phyloP scores from a whole-genome alignment of 2,888 invertebrate species.

The Tenthredo amoena region DNA sequence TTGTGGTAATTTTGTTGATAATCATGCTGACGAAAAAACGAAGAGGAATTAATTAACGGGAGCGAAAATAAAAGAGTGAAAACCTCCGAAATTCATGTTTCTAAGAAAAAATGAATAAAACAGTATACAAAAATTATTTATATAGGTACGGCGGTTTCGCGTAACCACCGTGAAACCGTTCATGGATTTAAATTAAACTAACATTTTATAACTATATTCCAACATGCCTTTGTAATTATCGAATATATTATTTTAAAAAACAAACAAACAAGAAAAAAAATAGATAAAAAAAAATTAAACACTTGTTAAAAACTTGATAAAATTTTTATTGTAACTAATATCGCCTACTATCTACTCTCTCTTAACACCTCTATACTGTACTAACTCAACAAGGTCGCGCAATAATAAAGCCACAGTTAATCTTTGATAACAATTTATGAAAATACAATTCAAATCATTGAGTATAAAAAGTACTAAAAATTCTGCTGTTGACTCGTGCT shows the following conservation, averaged over 20 bases:
- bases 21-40: background rate
- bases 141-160: background rate
- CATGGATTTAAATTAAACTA: conserved; percentile 7
- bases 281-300: background rate
- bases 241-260: conserved; percentile 12
- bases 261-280: background rate
- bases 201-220: conserved; percentile 30
- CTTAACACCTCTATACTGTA: background rate
- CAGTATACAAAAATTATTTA: conserved; percentile 7
- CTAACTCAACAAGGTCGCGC: background rate
- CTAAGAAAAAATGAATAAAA: background rate
- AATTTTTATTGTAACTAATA: background rate
- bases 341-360: background rate
- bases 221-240: conserved; percentile 46
- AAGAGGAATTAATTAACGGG: background rate
- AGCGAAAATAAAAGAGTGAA: background rate
- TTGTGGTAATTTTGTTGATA: background rate
- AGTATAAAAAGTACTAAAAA: background rate
- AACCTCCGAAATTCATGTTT: background rate
- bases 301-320: conserved; percentile 10
- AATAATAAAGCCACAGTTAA: background rate
- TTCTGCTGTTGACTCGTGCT: conserved; percentile 55
- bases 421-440: conserved; percentile 16
- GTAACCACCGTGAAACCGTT: conserved; percentile 3
- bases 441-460: conserved; percentile 1